A percentile compares a stretch with the other conserved stretches of the same genome.
Evolutionary conservation across 2,797 vertebrate species (phyloP).

Genomic region (Salarias fasciatus): DNA sequence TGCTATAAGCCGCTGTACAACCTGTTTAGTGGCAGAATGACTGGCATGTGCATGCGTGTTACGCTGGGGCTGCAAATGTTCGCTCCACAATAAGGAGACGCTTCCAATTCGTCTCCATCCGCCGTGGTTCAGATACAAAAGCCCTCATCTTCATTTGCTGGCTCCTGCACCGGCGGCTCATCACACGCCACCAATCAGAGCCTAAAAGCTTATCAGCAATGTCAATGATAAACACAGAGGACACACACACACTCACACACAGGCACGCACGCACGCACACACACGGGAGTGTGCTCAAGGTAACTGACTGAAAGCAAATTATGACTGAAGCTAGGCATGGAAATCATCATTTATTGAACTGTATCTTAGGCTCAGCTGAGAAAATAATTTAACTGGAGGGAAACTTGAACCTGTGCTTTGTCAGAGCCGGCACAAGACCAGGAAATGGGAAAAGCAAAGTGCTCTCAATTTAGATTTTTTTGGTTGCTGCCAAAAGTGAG

Average conservation of each 20-base stretch:
- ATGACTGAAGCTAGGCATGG: slow-evolving; percentile 29
- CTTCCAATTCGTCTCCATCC: slow-evolving; percentile 73
- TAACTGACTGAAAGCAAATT: slow-evolving; percentile 38
- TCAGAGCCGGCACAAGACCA: slow-evolving; percentile 1
- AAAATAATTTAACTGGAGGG: not conserved
- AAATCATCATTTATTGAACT: slow-evolving; percentile 28
- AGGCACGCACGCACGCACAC: not conserved
- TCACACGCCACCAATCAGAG: slow-evolving; percentile 63
- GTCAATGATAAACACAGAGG: slow-evolving; percentile 62
- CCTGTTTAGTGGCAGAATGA: not conserved
- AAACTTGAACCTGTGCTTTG: slow-evolving; percentile 32
- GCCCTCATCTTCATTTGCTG: slow-evolving; percentile 55
- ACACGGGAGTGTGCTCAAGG: slow-evolving; percentile 18
- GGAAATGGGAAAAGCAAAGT: not conserved
- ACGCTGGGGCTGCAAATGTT: slow-evolving; percentile 17
- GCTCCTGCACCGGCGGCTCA: slow-evolving; percentile 51
- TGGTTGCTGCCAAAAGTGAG: slow-evolving; percentile 26
- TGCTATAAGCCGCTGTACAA: slow-evolving; percentile 28
- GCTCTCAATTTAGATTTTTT: slow-evolving; percentile 16
- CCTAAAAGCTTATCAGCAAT: slow-evolving; percentile 65
- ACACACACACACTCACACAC: slow-evolving; percentile 19
- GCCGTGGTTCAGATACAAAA: slow-evolving; percentile 43
- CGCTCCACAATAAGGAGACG: slow-evolving; percentile 50
- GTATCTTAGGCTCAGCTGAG: slow-evolving; percentile 11
- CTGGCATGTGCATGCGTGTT: not conserved